Conservation (phyloP, 2,888 invertebrate genomes). For the Sycophila texana region DNA sequence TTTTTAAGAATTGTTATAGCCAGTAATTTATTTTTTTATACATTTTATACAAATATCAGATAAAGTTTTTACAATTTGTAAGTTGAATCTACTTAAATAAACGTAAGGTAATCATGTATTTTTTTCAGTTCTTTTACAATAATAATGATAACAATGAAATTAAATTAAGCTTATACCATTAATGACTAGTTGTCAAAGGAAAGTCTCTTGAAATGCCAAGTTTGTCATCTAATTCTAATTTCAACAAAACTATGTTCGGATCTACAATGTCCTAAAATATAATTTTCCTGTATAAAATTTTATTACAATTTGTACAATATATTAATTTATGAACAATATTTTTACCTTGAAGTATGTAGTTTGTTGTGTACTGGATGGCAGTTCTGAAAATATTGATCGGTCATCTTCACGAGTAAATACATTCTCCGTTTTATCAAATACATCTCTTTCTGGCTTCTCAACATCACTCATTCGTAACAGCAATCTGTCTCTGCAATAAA, state of each 20-base stretch:
- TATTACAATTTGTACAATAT: neutral
- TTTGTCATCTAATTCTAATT: slow-evolving; percentile 65
- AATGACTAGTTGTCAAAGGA: slow-evolving; percentile 30
- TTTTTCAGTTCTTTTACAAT: no score
- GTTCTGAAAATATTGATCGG: slow-evolving; percentile 44
- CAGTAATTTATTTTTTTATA: slow-evolving; percentile 22
- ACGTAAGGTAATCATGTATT: no score
- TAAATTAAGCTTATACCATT: neutral
- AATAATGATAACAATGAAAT: slow-evolving; percentile 12
- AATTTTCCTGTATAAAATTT: neutral
- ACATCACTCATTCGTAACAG: slow-evolving; percentile 59
- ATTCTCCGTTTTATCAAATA: neutral
- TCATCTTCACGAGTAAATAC: slow-evolving; percentile 38
- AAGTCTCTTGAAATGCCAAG: slow-evolving; percentile 50
- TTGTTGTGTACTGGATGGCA: slow-evolving; percentile 53
- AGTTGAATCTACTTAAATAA: no score
- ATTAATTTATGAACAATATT: slow-evolving; percentile 12
- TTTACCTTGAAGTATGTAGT: slow-evolving; percentile 61
- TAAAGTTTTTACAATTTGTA: no score
- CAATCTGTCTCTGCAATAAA: slow-evolving; percentile 63
- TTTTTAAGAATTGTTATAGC: slow-evolving; percentile 3
- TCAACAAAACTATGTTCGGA: slow-evolving; percentile 66
- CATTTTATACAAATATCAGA: slow-evolving; percentile 12
- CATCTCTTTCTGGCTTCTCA: slow-evolving; percentile 67
- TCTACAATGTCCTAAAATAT: slow-evolving; percentile 67